These are phyloP conservation scores for Paramuricea clavata DNA, from an alignment of 92 coral and sea anemone genomes.

Conservation along the genomic window DNA sequence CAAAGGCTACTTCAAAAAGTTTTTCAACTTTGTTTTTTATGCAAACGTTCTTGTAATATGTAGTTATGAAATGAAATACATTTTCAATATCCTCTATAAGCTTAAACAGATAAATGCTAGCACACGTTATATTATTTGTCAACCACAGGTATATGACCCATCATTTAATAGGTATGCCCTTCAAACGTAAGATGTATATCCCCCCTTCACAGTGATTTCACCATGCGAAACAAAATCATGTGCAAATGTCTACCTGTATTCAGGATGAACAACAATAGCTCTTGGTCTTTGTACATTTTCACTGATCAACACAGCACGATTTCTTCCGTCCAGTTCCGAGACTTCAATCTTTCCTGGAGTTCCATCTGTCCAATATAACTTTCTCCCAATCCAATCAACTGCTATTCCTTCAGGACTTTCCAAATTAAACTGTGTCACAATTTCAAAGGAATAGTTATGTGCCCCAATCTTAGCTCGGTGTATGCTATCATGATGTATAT, in stretches of 20 bases:
- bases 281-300: constrained; percentile 74
- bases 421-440: constrained; percentile 42
- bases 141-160: too few species aligned
- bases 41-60: too few species aligned
- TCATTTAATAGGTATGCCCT: too few species aligned
- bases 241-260: constrained; percentile 83
- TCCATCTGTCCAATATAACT: constrained; percentile 95
- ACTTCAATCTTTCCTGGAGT: constrained; percentile 85
- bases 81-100: too few species aligned
- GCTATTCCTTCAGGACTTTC: constrained; percentile 87
- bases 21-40: too few species aligned
- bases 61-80: too few species aligned
- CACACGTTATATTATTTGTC: too few species aligned
- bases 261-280: constrained; percentile 82
- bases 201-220: too few species aligned
- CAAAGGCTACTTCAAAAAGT: too few species aligned
- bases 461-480: constrained; percentile 23
- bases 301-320: constrained; percentile 73
- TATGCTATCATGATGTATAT: constrained; percentile 19
- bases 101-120: too few species aligned
- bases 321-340: constrained; percentile 83
- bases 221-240: too few species aligned
- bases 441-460: constrained; percentile 19
- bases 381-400: constrained; percentile 88
- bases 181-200: too few species aligned